Conservation (phyloP, 2,888 invertebrate species). For the Dryomyza anilis region DNA sequence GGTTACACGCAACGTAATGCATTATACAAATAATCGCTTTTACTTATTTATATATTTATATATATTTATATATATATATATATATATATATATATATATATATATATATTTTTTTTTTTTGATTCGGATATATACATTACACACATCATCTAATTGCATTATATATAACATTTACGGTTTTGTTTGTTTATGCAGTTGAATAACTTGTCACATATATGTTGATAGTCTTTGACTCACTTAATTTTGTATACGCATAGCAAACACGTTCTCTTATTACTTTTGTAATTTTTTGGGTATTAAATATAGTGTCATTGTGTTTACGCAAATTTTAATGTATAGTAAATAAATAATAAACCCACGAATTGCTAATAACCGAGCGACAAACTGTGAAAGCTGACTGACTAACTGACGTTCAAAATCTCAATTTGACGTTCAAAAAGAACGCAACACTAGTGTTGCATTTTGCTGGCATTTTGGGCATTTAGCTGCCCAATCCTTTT, state of each 20-base stretch:
- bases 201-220: not conserved
- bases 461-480: too few species aligned
- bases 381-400: slow-evolving; percentile 8
- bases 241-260: not conserved
- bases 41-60: not conserved
- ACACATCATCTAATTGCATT: not conserved
- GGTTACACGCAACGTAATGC: slow-evolving; percentile 14
- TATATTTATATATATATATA: too few species aligned
- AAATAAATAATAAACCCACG: not conserved
- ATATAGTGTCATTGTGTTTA: not conserved
- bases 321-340: not conserved
- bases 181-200: not conserved
- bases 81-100: too few species aligned
- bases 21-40: slow-evolving; percentile 4
- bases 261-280: not conserved
- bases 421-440: too few species aligned
- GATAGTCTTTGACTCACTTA: not conserved
- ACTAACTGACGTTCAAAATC: too few species aligned
- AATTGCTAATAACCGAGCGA: not conserved
- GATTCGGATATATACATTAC: not conserved
- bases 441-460: too few species aligned
- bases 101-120: not conserved
- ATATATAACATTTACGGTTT: not conserved
- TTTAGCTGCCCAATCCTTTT: too few species aligned
- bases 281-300: not conserved